phyloP scores from a whole-genome alignment of 2,113 vertebrate species.

The Epinephelus cyanopodus region DNA sequence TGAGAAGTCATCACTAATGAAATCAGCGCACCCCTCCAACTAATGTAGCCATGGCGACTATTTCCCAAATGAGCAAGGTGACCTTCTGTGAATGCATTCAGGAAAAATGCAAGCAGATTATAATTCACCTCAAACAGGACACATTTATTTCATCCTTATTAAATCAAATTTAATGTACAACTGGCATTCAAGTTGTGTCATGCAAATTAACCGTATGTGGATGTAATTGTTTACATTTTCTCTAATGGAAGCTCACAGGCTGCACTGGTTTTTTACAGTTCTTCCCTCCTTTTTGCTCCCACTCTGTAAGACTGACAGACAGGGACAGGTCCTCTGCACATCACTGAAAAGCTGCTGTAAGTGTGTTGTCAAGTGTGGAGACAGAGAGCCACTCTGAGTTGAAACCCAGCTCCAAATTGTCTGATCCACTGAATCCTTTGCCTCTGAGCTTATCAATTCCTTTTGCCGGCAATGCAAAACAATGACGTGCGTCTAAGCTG shows the following conservation, averaged over 20 bases:
- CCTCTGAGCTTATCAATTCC: no score
- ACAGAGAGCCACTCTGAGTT: no score
- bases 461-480: no score
- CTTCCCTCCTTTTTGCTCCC: neutral
- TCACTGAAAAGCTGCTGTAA: slow-evolving; percentile 19
- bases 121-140: slow-evolving; percentile 43
- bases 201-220: slow-evolving; percentile 31
- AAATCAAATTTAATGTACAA: slow-evolving; percentile 48
- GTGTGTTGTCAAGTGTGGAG: slow-evolving; percentile 13
- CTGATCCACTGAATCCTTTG: no score
- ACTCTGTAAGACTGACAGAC: slow-evolving; percentile 12
- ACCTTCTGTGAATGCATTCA: slow-evolving; percentile 70
- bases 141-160: slow-evolving; percentile 44
- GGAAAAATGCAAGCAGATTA: slow-evolving; percentile 65
- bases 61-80: slow-evolving; percentile 78
- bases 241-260: neutral
- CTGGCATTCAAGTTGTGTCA: slow-evolving; percentile 4
- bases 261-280: slow-evolving; percentile 1
- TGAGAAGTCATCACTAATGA: slow-evolving; percentile 77
- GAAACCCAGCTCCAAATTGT: no score
- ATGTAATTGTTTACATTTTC: slow-evolving; percentile 6
- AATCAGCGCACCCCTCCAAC: slow-evolving; percentile 69
- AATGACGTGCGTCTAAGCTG: no score
- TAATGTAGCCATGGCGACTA: slow-evolving; percentile 79
- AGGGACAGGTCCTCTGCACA: neutral